Evolutionary conservation across 23 tunicate species (phyloP), one percentile per base, ranked within the genome.

Genomic region (Trididemnum nubilum): DNA sequence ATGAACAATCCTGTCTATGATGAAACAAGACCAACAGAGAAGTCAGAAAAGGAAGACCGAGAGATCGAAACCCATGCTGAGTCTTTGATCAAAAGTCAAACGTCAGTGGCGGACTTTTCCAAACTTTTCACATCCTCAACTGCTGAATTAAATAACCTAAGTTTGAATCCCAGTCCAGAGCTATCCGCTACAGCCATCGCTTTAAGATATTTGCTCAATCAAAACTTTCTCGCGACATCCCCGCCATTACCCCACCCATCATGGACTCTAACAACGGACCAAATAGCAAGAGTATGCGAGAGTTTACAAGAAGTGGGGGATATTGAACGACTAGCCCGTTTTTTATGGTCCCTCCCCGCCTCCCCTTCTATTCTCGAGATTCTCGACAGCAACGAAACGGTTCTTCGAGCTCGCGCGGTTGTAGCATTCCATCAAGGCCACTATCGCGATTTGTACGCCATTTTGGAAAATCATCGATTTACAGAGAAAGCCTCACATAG

Each of bases 331-430:
- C 51, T 95, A 61, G 89, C 92, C 5, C 88, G 99, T 34, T 95
- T 95, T 73, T 71, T 95, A 35, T 95, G 99, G 99, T 90, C 96
- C 30, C 84, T 95, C 2, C 99, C 99, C 24, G 99, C 96, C 0
- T 69, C 71, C 1, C 99, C 99, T 0, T 65, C 36, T 27, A 82
- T 95, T 36, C 80, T 90, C 70, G 90, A 95, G 23, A 91, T 95
- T 21, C 79, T 95, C 0, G 80, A 92, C 72, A 90, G 85, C 39
- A 82, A 95, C 63, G 99, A 95, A 32, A 60, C 82, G 3, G 82
- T 95, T 0, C 71, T 95, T 29, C 71, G 96, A 59, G 96, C 99
- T 1, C 75, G 99, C 59, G 86, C 96, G 1, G 72, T 90, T 31
- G 99, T 95, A 1, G 96, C 96, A 12, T 95, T 73, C 61, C 99